phyloP scores from a whole-genome alignment of 2,113 vertebrate genomes.

The Drymodes brunneopygia region DNA sequence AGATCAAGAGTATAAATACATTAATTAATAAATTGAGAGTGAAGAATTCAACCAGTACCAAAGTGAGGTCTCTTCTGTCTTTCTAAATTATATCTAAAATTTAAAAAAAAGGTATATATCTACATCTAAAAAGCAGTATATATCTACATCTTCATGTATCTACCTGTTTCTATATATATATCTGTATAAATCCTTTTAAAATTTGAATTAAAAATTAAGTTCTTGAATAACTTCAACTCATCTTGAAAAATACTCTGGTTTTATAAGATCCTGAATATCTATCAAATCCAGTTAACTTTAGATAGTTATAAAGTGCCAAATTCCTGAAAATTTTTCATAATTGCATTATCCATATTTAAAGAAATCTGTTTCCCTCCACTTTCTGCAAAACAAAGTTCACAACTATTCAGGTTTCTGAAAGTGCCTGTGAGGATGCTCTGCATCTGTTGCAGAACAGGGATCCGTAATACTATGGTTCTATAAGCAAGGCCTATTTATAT shows the following conservation, averaged over 20 bases:
- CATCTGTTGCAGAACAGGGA: neutral
- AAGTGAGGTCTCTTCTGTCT: neutral
- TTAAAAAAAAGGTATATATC: neutral
- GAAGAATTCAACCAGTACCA: neutral
- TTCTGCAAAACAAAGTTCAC: neutral
- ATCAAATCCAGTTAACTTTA: neutral
- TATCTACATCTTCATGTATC: neutral
- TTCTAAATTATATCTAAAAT: neutral
- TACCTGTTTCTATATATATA: neutral
- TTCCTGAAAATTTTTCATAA: neutral
- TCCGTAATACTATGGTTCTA: neutral
- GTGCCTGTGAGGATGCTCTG: accelerated
- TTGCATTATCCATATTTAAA: neutral
- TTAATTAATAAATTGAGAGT: neutral
- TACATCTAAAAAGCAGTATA: neutral
- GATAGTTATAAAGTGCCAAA: neutral
- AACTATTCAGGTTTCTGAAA: neutral
- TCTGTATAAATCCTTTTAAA: neutral
- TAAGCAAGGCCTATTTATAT: neutral
- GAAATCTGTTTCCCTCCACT: accelerated
- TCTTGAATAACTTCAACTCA: neutral
- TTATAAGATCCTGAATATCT: neutral
- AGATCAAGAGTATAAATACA: neutral
- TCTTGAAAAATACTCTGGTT: neutral
- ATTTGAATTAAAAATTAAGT: neutral